Conservation (phyloP, 2,797 vertebrate genomes). For the Mergus octosetaceus region DNA sequence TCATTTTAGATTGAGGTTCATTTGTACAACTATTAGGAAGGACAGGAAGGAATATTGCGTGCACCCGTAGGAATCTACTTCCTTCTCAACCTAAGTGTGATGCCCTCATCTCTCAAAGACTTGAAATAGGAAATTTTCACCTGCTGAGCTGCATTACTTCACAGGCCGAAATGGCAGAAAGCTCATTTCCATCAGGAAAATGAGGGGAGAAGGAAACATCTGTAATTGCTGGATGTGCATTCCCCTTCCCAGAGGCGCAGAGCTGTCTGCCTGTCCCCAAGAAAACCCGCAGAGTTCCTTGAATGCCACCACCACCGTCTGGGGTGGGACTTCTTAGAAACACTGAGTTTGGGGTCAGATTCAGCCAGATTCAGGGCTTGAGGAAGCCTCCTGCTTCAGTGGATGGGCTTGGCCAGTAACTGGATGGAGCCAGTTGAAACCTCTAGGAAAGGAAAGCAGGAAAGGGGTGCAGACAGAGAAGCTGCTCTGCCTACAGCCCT, state of each 20-base stretch:
- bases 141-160: not conserved
- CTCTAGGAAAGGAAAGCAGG: not conserved
- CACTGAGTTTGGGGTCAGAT: not conserved
- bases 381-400: not conserved
- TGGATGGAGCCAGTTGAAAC: not conserved
- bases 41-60: not conserved
- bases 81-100: not conserved
- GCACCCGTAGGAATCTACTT: not conserved
- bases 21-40: not conserved
- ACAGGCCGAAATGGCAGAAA: not conserved
- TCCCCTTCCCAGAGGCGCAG: not conserved
- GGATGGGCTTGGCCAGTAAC: not conserved
- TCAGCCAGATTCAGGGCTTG: not conserved
- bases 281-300: not conserved
- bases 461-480: not conserved
- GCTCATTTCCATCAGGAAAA: not conserved
- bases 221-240: not conserved
- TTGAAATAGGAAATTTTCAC: not conserved
- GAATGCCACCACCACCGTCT: rapidly evolving
- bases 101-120: not conserved
- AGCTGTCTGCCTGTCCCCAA: rapidly evolving
- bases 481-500: not conserved
- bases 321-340: not conserved
- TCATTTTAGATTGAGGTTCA: not conserved
- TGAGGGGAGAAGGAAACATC: not conserved